Evolutionary conservation across 2,888 invertebrate species (phyloP).

Genomic region (Cosmia trapezina): DNA sequence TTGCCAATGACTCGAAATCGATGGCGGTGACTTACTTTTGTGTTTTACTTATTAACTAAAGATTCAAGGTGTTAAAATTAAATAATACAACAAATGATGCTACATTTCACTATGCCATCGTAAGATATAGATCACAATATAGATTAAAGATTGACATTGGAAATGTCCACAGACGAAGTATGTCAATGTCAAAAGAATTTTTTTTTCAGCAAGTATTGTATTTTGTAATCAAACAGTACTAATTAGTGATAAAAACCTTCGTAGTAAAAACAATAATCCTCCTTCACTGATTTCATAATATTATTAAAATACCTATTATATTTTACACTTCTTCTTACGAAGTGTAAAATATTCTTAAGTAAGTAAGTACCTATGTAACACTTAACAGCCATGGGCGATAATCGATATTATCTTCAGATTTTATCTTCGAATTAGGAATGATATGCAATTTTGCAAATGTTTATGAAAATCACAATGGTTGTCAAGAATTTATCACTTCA

Average conservation of each 20-base stretch:
- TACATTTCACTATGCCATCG: background rate
- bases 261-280: conserved; percentile 24
- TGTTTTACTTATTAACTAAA: background rate
- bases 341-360: too few species aligned
- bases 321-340: conserved; percentile 1
- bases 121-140: too few species aligned
- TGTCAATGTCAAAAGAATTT: conserved; percentile 18
- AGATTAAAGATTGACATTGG: too few species aligned
- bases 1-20: background rate
- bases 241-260: conserved; percentile 18
- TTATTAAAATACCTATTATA: background rate
- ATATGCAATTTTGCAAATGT: background rate
- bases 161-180: conserved; percentile 5
- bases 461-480: conserved; percentile 14
- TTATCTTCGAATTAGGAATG: conserved; percentile 1
- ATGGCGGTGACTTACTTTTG: background rate
- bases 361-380: too few species aligned
- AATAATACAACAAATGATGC: conserved; percentile 6
- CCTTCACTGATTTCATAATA: conserved; percentile 7
- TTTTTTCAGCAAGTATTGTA: background rate
- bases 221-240: conserved; percentile 27
- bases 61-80: background rate
- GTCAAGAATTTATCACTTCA: conserved; percentile 11
- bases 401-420: background rate
- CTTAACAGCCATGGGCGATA: conserved; percentile 5